These are phyloP conservation scores for Lymantria dispar DNA, from an alignment of 2,888 invertebrate species.

Conservation along the genomic window DNA sequence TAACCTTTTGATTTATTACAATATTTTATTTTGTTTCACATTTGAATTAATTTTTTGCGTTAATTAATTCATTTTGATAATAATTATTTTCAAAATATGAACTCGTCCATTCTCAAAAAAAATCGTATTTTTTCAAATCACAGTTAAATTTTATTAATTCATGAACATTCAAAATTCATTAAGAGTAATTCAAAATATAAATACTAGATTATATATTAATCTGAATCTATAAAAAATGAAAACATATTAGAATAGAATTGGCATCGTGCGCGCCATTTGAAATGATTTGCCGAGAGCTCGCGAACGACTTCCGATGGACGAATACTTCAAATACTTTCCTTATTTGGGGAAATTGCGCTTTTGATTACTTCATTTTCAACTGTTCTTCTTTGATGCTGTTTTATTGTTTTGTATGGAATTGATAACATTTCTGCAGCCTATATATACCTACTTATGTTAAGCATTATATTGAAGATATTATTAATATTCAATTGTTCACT, in stretches of 20 bases:
- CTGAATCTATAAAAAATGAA: slow-evolving; percentile 36
- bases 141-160: no score
- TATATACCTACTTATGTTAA: neutral
- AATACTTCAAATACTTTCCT: slow-evolving; percentile 55
- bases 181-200: no score
- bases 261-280: slow-evolving; percentile 49
- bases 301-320: slow-evolving; percentile 60
- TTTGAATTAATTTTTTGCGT: no score
- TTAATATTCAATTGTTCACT: no score
- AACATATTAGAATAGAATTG: slow-evolving; percentile 50
- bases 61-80: no score
- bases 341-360: slow-evolving; percentile 56
- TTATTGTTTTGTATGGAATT: slow-evolving; percentile 16
- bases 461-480: no score
- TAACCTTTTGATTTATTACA: no score
- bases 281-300: slow-evolving; percentile 55
- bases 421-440: slow-evolving; percentile 1
- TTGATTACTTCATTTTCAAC: slow-evolving; percentile 56
- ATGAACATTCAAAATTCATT: no score
- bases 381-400: slow-evolving; percentile 20
- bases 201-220: slow-evolving; percentile 28
- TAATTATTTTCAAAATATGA: no score
- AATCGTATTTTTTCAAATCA: no score
- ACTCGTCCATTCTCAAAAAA: no score
- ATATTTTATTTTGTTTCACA: no score